Base-by-base conservation (phyloP, 2,888 invertebrate species). In the Hartigia nigra region DNA sequence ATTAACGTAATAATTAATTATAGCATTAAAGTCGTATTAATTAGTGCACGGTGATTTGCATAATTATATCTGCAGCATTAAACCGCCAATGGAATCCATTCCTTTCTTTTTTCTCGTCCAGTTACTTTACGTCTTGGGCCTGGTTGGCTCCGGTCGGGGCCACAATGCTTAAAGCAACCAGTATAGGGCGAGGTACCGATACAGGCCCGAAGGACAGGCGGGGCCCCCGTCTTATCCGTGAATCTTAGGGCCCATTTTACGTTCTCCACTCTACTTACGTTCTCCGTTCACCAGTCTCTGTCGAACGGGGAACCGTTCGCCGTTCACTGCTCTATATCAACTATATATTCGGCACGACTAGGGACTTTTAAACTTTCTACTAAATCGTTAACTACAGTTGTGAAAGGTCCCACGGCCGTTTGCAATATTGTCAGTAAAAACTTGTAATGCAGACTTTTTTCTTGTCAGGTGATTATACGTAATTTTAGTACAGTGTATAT, bases 181-280 rank as follows among this genome's bases (percentile, higher is more conserved):
- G 23, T 55, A 55, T 9, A 14, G 23, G 72, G 14, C 72, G 72
- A 72, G 31, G 72, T 72, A 72, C 72, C 72, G 34, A 32, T 72
- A 72, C 12, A 12, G 81, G 79, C 79, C 79, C 80, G 81, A 79
- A 77, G 79, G 80, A 79, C 83, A 82, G 84, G 84, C 82, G 84
- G 84, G 84, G 87, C 84, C 85, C 85, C 79, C 79, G 1, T 79
- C 83, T 86, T 86, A 86, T 86, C 85, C 85, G 84, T 87, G 85
- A 82, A 86, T 85, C 86, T 86, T 84, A 81, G 82, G 84, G 83
- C 85, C 84, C 55, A n/a, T 9, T 55, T 55, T 23, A 9, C 55
- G 55, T 55, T 55, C 55, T 55, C 55, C 55, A 83, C 83, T 84
- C 82, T 84, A 81, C 84, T 82, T 81, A 77, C 72, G 72, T 79